Conservation (phyloP, 2,113 vertebrate species). For the Conger conger region DNA sequence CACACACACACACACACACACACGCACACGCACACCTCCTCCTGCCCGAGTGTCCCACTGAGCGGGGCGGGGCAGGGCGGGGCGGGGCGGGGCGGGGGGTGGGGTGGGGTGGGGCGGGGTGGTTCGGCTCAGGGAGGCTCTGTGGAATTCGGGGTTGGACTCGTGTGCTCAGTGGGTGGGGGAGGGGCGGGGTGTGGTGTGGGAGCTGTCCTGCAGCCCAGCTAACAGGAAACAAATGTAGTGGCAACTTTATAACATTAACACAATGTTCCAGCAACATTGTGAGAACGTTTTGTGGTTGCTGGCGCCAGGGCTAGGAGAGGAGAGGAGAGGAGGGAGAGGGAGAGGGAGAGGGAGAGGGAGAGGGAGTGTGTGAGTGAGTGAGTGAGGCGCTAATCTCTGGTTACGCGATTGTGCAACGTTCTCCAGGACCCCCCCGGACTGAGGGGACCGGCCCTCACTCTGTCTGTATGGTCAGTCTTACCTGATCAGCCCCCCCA, state of each 20-base stretch:
- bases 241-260: no score
- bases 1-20: conserved; percentile 15
- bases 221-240: no score
- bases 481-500: no score
- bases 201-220: no score
- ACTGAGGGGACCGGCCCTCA: no score
- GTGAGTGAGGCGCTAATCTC: conserved; percentile 10
- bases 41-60: background rate
- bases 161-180: conserved; percentile 25
- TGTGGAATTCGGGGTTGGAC: conserved; percentile 33
- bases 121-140: conserved; percentile 22
- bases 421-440: background rate
- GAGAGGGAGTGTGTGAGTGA: background rate
- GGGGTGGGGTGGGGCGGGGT: background rate
- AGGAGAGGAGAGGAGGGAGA: no score
- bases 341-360: no score
- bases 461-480: no score
- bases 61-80: background rate
- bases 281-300: no score
- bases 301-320: no score
- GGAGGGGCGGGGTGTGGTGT: background rate
- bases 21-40: conserved; percentile 5
- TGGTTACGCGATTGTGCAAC: conserved; percentile 31
- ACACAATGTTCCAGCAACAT: no score
- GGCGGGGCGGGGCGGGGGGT: conserved; percentile 3